Evolutionary conservation across 1,140 invertebrate genomes (phyloP).

Genomic region (Polypedilum vanderplanki): DNA sequence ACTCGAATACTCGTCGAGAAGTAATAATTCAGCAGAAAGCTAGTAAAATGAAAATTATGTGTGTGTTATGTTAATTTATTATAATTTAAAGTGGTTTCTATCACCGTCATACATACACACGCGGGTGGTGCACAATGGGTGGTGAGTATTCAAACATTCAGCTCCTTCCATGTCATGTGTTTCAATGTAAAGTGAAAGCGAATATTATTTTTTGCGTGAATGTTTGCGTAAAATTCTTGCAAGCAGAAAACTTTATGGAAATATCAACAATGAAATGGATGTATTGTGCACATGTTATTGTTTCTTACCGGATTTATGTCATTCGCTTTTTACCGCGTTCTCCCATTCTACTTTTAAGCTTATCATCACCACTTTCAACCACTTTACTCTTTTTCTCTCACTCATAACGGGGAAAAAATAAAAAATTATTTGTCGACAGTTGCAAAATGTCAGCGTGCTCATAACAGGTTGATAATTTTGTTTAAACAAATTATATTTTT

Average conservation of each 20-base stretch:
- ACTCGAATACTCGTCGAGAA: not conserved
- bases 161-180: not conserved
- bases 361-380: not conserved
- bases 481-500: too few species aligned
- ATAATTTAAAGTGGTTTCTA: not conserved
- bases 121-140: too few species aligned
- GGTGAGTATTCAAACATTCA: not conserved
- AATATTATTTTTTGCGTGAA: not conserved
- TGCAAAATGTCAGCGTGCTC: not conserved
- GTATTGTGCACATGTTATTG: conserved; percentile 17
- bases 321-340: not conserved
- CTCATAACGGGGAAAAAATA: not conserved
- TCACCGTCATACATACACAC: too few species aligned
- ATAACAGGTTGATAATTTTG: too few species aligned
- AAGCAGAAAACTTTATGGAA: not conserved
- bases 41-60: conserved; percentile 14
- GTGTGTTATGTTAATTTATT: conserved; percentile 19
- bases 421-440: conserved; percentile 9
- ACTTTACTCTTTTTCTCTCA: not conserved
- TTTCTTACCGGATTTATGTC: conserved; percentile 12
- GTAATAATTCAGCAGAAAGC: conserved; percentile 6
- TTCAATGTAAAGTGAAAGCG: too few species aligned
- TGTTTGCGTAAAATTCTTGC: not conserved
- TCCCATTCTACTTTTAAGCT: not conserved
- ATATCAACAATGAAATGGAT: conserved; percentile 4